Evolutionary conservation across 1,140 invertebrate species (phyloP).

Genomic region (Phocides pigmalion): DNA sequence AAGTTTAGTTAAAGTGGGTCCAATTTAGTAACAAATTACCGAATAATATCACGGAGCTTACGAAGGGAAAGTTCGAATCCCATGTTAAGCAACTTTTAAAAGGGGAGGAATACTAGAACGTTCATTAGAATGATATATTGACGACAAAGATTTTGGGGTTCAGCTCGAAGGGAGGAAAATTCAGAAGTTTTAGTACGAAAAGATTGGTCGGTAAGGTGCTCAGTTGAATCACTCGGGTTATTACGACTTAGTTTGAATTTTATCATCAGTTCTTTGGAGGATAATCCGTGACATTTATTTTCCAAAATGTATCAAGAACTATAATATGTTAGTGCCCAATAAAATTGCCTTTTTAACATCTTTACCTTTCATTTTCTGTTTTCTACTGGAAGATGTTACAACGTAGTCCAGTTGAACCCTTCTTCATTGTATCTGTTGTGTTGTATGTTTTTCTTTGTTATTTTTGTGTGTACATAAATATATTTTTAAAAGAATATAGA

Average conservation of each 20-base stretch:
- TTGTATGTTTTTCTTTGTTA: too few relatives aligned
- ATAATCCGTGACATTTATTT: too few relatives aligned
- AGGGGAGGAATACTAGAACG: constrained; percentile 15
- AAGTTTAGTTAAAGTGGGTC: neutral
- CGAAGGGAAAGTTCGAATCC: constrained; percentile 23
- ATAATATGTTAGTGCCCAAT: too few relatives aligned
- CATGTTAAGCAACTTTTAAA: constrained; percentile 29
- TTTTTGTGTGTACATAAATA: too few relatives aligned
- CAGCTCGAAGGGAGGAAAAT: neutral
- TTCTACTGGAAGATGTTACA: too few relatives aligned
- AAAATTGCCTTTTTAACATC: too few relatives aligned
- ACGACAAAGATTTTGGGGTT: constrained; percentile 12
- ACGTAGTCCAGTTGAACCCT: too few relatives aligned
- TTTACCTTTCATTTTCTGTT: too few relatives aligned
- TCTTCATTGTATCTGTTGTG: too few relatives aligned
- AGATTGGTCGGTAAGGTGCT: neutral
- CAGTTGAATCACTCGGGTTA: neutral
- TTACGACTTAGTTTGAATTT: neutral
- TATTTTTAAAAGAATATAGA: too few relatives aligned
- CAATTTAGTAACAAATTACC: constrained; percentile 10
- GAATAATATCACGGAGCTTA: constrained; percentile 22
- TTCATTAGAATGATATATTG: constrained; percentile 33
- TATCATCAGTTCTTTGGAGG: neutral
- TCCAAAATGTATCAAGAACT: too few relatives aligned
- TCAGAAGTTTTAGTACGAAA: neutral